phyloP scores from a whole-genome alignment of 1,140 invertebrate species.

The Diploscapter pachys region DNA sequence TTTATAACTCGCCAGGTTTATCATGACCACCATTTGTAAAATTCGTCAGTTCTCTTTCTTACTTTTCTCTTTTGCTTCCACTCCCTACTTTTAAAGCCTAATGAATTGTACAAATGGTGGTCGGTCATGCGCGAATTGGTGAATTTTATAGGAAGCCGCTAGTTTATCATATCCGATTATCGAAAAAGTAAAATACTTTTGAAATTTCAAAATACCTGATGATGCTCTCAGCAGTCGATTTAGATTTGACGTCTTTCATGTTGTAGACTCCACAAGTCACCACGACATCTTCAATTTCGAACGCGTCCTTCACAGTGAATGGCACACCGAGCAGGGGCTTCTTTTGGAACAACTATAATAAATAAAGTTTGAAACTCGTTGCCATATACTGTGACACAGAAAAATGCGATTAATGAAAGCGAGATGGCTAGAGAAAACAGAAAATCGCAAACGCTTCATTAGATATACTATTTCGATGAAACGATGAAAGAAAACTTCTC shows the following conservation, averaged over 20 bases:
- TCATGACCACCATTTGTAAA: no score
- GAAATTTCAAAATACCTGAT: slow-evolving; percentile 2
- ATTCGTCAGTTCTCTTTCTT: no score
- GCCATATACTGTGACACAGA: no score
- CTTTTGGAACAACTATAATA: not conserved
- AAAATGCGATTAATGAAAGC: no score
- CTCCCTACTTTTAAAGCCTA: not conserved
- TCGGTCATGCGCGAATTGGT: not conserved
- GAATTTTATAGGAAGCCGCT: no score
- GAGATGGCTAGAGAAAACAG: no score
- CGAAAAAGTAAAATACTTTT: not conserved
- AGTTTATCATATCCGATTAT: no score
- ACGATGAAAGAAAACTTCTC: no score
- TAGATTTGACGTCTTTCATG: slow-evolving; percentile 6
- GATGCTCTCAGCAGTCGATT: slow-evolving; percentile 11
- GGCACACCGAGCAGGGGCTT: slow-evolving; percentile 33
- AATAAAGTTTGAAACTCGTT: not conserved
- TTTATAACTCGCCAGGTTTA: no score
- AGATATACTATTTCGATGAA: no score
- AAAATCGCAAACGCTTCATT: no score
- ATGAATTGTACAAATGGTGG: not conserved
- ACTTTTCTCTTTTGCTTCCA: no score
- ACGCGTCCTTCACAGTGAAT: slow-evolving; percentile 31
- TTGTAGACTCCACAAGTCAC: slow-evolving; percentile 13
- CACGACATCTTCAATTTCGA: slow-evolving; percentile 13